These are phyloP conservation scores for Sesia apiformis DNA, from an alignment of 2,888 invertebrate species.

Conservation along the genomic window DNA sequence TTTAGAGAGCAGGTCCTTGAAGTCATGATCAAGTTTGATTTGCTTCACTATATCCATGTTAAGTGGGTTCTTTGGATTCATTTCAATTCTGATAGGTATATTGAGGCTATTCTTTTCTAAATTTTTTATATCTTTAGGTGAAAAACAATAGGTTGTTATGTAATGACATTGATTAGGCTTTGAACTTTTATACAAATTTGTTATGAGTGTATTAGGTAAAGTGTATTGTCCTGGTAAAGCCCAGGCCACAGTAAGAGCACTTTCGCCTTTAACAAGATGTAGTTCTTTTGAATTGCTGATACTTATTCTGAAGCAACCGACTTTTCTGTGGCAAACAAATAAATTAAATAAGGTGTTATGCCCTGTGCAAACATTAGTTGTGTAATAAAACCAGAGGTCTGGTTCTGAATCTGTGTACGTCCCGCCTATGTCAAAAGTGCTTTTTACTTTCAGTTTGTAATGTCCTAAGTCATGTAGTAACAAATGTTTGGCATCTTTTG, in stretches of 20 bases:
- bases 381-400: constrained; percentile 53
- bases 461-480: background rate
- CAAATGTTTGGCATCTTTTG: constrained; percentile 25
- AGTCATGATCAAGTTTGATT: constrained; percentile 40
- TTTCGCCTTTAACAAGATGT: constrained; percentile 8
- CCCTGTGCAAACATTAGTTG: constrained; percentile 35
- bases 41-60: constrained; percentile 27
- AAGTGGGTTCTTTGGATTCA: constrained; percentile 26
- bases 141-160: constrained; percentile 40
- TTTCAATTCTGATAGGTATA: constrained; percentile 36
- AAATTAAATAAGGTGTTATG: constrained; percentile 40
- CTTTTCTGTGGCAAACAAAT: constrained; percentile 41
- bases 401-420: constrained; percentile 20
- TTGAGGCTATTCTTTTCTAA: constrained; percentile 24
- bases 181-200: constrained; percentile 26
- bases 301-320: constrained; percentile 32
- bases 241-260: background rate
- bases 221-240: constrained; percentile 9
- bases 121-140: constrained; percentile 15
- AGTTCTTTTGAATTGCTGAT: constrained; percentile 27
- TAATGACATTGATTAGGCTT: constrained; percentile 33
- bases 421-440: constrained; percentile 50
- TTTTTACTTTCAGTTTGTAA: constrained; percentile 24
- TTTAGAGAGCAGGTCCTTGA: constrained; percentile 25
- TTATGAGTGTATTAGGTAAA: constrained; percentile 18